Base-by-base conservation (phyloP, 2,797 vertebrate genomes). In the Paedocypris micromegethes region DNA sequence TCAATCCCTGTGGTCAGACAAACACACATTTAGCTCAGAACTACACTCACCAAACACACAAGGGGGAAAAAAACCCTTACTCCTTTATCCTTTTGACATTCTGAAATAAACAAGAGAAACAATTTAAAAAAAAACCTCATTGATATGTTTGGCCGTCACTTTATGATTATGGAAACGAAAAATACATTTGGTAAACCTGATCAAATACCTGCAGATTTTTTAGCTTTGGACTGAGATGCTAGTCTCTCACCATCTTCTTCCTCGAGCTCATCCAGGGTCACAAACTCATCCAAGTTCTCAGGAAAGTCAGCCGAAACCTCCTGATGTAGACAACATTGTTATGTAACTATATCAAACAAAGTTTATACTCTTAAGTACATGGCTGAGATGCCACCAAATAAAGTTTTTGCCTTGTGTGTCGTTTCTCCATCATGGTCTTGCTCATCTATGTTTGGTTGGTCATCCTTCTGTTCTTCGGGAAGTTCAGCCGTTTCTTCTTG, bases 241-340 rank as follows among this genome's bases (percentile, higher is more conserved):
- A 64, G 66, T 38, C 57, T 64, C 47, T 83, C 89, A 0, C 77
- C 76, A 73, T 93, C 91, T 71, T 97, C 93, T 2, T 96, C 92
- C 9, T 96, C 93, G 70, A 97, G 84, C 76, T 97, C 94, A 68
- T 97, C 93, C 73, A 97, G 82, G 66, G 92, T 96, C 80, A 98
- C 95, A 83, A 97, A 97, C 77, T 95, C 92, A 82, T 97, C 94
- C 89, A 96, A 91, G 88, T 91, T 94, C 72, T 92, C 92, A 1
- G 92, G 89, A 79, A 91, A 96, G 75, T 87, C 87, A 52, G 81
- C 84, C 73, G 90, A 23, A 23, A 23, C 23, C 23, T 23, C 23
- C 23, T 23, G 23, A 23, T 23, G 23, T 23, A 23, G 23, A 23
- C 23, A 23, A 23, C 23, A 23, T 23, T 23, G 23, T 23, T 23